Conservation (phyloP, 2,888 invertebrate genomes). For the Oscheius sp. region DNA sequence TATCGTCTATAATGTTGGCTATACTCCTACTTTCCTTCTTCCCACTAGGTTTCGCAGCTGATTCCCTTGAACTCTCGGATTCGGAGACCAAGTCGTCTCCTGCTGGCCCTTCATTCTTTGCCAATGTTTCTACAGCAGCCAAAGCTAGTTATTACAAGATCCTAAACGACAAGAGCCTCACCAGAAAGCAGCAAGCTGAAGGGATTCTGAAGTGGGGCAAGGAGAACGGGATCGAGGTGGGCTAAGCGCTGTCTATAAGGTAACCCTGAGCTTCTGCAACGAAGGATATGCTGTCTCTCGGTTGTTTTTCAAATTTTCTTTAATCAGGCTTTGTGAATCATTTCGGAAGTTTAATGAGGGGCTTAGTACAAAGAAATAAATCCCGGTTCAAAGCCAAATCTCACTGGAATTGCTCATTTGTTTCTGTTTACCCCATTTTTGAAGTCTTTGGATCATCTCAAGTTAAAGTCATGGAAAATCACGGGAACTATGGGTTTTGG, state of each 20-base stretch:
- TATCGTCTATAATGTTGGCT: no score
- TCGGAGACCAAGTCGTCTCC: not conserved
- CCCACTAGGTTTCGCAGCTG: no score
- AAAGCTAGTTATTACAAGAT: slow-evolving; percentile 1
- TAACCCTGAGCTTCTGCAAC: not conserved
- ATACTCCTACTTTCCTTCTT: no score
- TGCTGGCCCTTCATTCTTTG: not conserved
- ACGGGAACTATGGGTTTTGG: no score
- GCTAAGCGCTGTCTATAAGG: not conserved
- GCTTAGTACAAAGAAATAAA: no score
- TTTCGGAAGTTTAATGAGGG: no score
- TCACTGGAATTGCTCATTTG: no score
- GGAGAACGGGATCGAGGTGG: slow-evolving; percentile 1
- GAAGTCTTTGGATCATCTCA: no score
- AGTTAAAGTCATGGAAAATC: no score
- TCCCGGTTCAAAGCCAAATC: no score
- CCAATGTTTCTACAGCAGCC: not conserved
- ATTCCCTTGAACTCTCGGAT: no score
- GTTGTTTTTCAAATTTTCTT: not conserved
- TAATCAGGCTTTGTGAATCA: not conserved
- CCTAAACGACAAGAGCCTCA: slow-evolving; percentile 1
- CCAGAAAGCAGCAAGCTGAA: slow-evolving; percentile 11
- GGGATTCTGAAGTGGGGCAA: not conserved
- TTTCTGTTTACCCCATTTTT: no score
- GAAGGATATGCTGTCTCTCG: not conserved